A percentile compares a stretch with the other conserved stretches of the same genome.
Evolutionary conservation across 53 echinoderm and acorn worm genomes (phyloP).

Genomic region (Stichopus horrens): DNA sequence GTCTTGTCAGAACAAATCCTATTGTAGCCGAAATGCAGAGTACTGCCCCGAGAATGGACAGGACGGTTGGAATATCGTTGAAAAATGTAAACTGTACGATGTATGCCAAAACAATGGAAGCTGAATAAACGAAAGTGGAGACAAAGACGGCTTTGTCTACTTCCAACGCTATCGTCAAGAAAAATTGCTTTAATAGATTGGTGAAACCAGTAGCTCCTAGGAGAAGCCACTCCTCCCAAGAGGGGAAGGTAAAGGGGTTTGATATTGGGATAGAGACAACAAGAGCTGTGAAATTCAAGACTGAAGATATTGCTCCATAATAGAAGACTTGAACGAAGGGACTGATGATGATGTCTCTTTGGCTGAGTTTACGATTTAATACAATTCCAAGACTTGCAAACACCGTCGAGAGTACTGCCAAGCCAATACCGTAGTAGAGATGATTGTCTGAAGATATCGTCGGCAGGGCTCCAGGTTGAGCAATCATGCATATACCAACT

Average conservation of each 20-base stretch:
- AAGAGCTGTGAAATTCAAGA: not conserved
- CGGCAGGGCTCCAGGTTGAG: not conserved
- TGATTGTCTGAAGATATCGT: not conserved
- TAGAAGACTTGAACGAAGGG: slow-evolving; percentile 31
- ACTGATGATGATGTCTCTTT: slow-evolving; percentile 4
- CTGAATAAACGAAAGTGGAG: slow-evolving; percentile 12
- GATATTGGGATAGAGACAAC: not conserved
- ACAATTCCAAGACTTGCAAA: slow-evolving; percentile 26
- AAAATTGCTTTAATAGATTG: slow-evolving; percentile 23
- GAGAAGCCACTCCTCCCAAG: not conserved
- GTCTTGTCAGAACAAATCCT: not conserved
- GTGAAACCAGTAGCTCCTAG: not conserved
- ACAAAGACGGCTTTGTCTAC: slow-evolving; percentile 26
- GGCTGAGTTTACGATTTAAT: slow-evolving; percentile 29
- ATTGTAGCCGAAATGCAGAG: slow-evolving; percentile 17
- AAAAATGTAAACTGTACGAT: not conserved
- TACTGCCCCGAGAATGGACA: not conserved
- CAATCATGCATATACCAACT: slow-evolving; percentile 26
- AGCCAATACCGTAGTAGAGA: not conserved
- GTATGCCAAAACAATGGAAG: slow-evolving; percentile 25
- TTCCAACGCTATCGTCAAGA: slow-evolving; percentile 1
- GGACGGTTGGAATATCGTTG: not conserved
- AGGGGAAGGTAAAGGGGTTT: not conserved
- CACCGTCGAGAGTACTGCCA: not conserved
- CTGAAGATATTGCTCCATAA: not conserved